phyloP scores from a whole-genome alignment of 2,113 vertebrate genomes.

The Polyodon spathula region DNA sequence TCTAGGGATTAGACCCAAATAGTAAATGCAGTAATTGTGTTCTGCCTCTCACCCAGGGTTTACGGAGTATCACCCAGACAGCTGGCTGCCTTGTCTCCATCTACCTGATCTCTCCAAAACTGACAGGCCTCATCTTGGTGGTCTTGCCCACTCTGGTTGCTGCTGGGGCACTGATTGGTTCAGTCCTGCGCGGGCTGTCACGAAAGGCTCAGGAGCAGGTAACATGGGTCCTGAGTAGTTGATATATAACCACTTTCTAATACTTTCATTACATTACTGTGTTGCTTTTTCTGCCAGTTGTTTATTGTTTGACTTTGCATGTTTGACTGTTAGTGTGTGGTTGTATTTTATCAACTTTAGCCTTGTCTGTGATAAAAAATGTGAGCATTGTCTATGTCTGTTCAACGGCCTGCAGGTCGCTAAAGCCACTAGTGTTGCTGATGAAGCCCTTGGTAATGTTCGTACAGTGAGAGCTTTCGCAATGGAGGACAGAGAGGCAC shows the following conservation, averaged over 20 bases:
- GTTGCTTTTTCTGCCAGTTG: background rate
- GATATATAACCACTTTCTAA: background rate
- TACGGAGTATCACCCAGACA: slow-evolving; percentile 79
- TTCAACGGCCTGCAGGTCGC: slow-evolving; percentile 55
- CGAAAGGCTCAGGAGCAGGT: slow-evolving; percentile 87
- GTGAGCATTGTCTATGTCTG: no score
- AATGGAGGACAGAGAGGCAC: slow-evolving; percentile 73
- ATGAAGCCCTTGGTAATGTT: slow-evolving; percentile 82
- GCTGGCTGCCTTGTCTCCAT: slow-evolving; percentile 78
- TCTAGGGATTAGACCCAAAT: no score
- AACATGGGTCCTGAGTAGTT: slow-evolving; percentile 64
- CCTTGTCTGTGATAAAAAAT: background rate
- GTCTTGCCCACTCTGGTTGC: slow-evolving; percentile 72
- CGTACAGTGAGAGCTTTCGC: slow-evolving; percentile 86
- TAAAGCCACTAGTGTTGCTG: slow-evolving; percentile 77
- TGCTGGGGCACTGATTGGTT: slow-evolving; percentile 67
- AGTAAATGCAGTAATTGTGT: background rate
- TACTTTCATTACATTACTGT: background rate
- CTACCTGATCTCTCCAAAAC: slow-evolving; percentile 80
- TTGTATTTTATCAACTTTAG: background rate
- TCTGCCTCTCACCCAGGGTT: slow-evolving; percentile 51
- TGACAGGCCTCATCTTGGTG: slow-evolving; percentile 70
- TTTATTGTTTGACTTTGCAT: background rate
- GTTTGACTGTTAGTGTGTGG: background rate
- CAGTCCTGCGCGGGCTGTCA: slow-evolving; percentile 74